Conservation (phyloP, 92 coral and sea anemone genomes). For the Ricordea florida region DNA sequence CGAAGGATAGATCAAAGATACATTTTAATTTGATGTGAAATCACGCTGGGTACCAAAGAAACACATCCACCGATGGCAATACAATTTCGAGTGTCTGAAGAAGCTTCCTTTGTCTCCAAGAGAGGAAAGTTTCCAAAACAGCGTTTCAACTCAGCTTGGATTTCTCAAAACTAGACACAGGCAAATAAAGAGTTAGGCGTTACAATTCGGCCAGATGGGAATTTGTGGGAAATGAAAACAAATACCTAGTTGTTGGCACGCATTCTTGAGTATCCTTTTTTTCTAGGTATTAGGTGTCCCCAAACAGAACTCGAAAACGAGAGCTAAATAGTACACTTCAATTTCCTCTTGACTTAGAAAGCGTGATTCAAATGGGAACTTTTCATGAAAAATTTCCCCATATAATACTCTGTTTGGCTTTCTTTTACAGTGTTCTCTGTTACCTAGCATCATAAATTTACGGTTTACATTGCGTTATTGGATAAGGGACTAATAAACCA, state of each 20-base stretch:
- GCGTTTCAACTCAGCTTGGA: background rate
- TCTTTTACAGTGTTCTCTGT: background rate
- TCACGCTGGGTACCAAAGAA: background rate
- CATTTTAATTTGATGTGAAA: background rate
- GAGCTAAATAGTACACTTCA: no score
- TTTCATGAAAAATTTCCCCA: conserved; percentile 4
- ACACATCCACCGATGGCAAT: background rate
- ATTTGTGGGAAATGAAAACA: no score
- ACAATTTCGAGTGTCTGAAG: background rate
- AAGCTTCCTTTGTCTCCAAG: background rate
- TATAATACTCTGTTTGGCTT: background rate
- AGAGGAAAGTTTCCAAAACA: background rate
- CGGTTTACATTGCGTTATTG: background rate
- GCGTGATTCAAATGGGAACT: no score
- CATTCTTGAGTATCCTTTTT: no score
- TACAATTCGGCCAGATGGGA: background rate
- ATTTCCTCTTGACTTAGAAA: no score
- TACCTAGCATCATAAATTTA: conserved; percentile 1
- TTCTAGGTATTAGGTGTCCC: no score
- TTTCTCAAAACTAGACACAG: background rate
- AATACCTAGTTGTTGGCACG: no score
- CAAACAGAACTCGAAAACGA: no score
- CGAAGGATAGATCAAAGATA: background rate
- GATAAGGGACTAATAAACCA: background rate
- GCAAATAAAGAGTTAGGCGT: background rate